Evolutionary conservation across 2,888 invertebrate genomes (phyloP).

Genomic region (Troides oblongomaculatus): DNA sequence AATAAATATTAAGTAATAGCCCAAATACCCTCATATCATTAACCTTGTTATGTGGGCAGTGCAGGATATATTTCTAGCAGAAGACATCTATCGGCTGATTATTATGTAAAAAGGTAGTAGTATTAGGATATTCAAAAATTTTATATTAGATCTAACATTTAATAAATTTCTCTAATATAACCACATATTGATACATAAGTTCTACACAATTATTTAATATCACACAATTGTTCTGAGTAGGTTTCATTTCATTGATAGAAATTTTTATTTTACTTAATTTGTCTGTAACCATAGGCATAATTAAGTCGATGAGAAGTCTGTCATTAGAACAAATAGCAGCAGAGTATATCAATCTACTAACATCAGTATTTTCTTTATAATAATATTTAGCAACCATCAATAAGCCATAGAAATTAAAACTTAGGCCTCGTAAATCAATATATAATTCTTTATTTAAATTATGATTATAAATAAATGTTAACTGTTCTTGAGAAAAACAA

Average conservation of each 20-base stretch:
- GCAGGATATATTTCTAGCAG: no score
- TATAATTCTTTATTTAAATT: conserved; percentile 82
- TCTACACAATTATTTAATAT: conserved; percentile 68
- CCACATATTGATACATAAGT: conserved; percentile 71
- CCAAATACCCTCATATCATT: no score
- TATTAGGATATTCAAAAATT: no score
- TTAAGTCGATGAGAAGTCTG: conserved; percentile 59
- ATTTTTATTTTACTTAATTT: conserved; percentile 54
- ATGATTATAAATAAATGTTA: conserved; percentile 82
- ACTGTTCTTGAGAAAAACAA: conserved; percentile 77
- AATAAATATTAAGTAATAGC: no score
- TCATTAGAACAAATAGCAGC: conserved; percentile 67
- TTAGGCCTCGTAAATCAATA: conserved; percentile 81
- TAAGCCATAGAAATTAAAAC: conserved; percentile 82
- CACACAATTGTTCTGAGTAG: conserved; percentile 49
- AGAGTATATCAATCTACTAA: conserved; percentile 68
- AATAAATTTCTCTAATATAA: conserved; percentile 74
- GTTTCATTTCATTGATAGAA: conserved; percentile 54
- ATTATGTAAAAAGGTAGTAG: no score
- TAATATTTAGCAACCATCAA: conserved; percentile 72
- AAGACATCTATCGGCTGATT: no score
- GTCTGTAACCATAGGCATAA: conserved; percentile 59
- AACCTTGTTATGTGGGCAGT: no score
- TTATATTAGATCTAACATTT: conserved; percentile 58
- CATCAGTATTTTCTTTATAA: conserved; percentile 61